Conservation (phyloP, 2,888 invertebrate genomes). For the Trimorus sp. region DNA sequence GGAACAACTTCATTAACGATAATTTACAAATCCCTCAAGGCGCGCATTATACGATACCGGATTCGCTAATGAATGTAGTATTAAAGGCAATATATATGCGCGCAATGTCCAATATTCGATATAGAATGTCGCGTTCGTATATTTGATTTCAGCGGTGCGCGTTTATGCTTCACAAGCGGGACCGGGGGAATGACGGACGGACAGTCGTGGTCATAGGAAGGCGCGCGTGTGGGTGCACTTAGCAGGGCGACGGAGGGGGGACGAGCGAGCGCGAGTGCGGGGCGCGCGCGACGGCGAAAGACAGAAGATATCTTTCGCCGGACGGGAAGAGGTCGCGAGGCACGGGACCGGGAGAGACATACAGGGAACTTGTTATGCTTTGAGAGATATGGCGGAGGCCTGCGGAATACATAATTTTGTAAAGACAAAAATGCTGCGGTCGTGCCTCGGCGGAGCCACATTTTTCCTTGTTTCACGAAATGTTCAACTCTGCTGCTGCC, state of each 20-base stretch:
- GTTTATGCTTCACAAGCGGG: constrained; percentile 62
- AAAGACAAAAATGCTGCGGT: constrained; percentile 82
- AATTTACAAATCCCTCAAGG: constrained; percentile 62
- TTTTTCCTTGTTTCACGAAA: constrained; percentile 81
- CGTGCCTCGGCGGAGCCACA: constrained; percentile 79
- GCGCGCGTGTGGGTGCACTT: constrained; percentile 60
- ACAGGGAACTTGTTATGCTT: constrained; percentile 81
- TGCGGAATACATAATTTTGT: constrained; percentile 82
- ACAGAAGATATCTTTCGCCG: constrained; percentile 65
- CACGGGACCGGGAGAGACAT: constrained; percentile 70
- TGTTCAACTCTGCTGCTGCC: constrained; percentile 75
- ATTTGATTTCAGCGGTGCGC: constrained; percentile 64
- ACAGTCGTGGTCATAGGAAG: constrained; percentile 63
- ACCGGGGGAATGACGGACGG: constrained; percentile 60
- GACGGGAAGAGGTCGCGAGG: constrained; percentile 65
- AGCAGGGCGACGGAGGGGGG: too few species aligned
- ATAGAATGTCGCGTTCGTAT: constrained; percentile 63
- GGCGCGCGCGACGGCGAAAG: constrained; percentile 32
- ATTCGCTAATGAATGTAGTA: constrained; percentile 63
- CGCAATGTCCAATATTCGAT: constrained; percentile 58
- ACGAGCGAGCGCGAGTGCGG: constrained; percentile 17
- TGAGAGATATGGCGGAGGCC: constrained; percentile 81
- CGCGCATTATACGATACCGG: constrained; percentile 55
- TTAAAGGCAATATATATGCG: constrained; percentile 63
- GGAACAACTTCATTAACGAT: constrained; percentile 64